Evolutionary conservation across 2,888 invertebrate genomes (phyloP), one percentile per base, ranked within the genome.

Genomic region (Gastracanthus pulcherrimus): DNA sequence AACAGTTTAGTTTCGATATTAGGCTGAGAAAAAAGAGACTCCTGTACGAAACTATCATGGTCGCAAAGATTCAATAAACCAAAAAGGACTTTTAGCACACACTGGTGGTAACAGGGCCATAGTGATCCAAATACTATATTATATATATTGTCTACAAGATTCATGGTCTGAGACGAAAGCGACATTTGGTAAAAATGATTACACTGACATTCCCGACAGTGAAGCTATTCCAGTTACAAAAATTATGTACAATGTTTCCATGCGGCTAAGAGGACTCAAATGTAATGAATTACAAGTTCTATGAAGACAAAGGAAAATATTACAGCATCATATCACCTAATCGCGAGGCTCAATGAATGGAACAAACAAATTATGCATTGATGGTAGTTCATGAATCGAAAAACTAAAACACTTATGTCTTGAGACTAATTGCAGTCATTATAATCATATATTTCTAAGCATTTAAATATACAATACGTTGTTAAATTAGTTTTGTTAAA

Each of bases 171-270:
- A 95, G 85, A 95, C 95, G 86, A 94, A 94, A 88, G 97, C 98
- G 1, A 90, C 97, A 0, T 98, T 97, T 92, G 99, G 99, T 0
- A 98, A 98, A 91, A 99, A 99, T 92, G 98, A 99, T 92, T 98
- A 98, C 89, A 98, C 99, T 84, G 98, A 99, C 90, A 98, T 99
- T 80, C 93, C 99, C 71, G 99, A 99, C 2, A 95, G 96, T 88
- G 97, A 96, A 41, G 93, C 93, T n/a, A 85, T 96, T 6, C 97
- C 98, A 90, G 98, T 99, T 0, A 95, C 96, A 0, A 95, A 95
- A 89, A 94, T 98, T 16, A 91, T 98, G 13, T 98, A 98, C 88
- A 95, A 95, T 82, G 94, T 98, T 6, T 99, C 99, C 0, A 92
- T 94, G 0, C 99, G 98, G 98, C 93, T 99, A 41, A 94, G 97